A percentile compares a stretch with the other conserved stretches of the same genome.
Conservation (phyloP, 2,888 invertebrate genomes). For the Alloplasta piceator region DNA sequence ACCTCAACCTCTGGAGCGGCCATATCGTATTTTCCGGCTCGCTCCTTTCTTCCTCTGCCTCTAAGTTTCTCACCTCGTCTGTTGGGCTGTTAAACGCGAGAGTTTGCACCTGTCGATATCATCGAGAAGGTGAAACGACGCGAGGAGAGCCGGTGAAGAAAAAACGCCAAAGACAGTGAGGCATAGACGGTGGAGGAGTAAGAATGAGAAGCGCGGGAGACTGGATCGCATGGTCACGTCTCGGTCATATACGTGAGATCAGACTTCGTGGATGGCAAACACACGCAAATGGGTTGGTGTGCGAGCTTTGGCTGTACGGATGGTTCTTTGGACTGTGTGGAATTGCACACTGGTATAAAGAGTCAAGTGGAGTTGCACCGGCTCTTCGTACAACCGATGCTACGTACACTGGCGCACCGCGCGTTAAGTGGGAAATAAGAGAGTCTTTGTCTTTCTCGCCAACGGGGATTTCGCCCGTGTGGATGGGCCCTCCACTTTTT, state of each 20-base stretch:
- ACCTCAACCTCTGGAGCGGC: constrained; percentile 11
- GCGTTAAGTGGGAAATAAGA: constrained; percentile 79
- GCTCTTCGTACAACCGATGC: constrained; percentile 57
- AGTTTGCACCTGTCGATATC: constrained; percentile 77
- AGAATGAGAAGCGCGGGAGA: constrained; percentile 38
- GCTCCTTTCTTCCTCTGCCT: constrained; percentile 1
- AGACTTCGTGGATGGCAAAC: constrained; percentile 30
- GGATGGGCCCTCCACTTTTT: constrained; percentile 38
- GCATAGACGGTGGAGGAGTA: background rate
- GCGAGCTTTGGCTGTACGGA: constrained; percentile 36
- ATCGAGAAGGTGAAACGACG: constrained; percentile 62
- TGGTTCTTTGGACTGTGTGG: constrained; percentile 5
- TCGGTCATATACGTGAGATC: constrained; percentile 76
- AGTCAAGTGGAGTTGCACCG: constrained; percentile 72
- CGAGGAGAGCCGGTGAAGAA: constrained; percentile 23
- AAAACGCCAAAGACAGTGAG: background rate
- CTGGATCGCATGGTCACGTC: constrained; percentile 75
- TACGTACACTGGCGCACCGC: constrained; percentile 34
- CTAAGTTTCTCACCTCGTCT: constrained; percentile 57
- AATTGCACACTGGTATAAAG: constrained; percentile 46
- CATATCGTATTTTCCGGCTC: constrained; percentile 16
- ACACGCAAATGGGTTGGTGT: constrained; percentile 5
- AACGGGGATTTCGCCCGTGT: constrained; percentile 50
- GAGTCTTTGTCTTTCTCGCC: constrained; percentile 76
- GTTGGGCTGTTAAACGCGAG: constrained; percentile 70